Conservation (phyloP, 2,113 vertebrate species). For the Ifrita kowaldi region DNA sequence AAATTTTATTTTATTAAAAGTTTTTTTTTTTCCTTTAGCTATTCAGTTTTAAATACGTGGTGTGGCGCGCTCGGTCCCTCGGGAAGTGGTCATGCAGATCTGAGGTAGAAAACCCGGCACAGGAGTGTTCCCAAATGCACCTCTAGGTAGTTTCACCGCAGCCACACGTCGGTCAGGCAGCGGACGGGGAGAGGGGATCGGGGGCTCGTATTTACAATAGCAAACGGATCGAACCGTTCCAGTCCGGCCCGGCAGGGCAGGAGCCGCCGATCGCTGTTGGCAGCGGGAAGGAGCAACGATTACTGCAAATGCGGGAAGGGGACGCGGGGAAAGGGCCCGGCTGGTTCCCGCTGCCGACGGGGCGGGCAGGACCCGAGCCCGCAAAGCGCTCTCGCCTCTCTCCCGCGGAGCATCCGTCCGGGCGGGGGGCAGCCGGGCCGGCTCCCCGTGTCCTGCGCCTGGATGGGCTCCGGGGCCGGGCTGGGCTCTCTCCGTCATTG, state of each 20-base stretch:
- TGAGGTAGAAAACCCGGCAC: slow-evolving; percentile 79
- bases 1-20: slow-evolving; percentile 52
- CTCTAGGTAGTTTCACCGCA: slow-evolving; percentile 80
- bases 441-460: neutral
- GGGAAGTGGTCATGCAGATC: slow-evolving; percentile 72
- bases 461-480: neutral
- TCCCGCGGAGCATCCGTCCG: neutral
- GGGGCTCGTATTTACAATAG: slow-evolving; percentile 52
- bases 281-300: neutral
- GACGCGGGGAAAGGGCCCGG: neutral
- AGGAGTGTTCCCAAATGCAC: slow-evolving; percentile 63
- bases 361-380: neutral
- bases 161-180: slow-evolving; percentile 42
- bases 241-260: slow-evolving; percentile 25
- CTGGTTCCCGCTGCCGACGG: neutral
- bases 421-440: neutral
- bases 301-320: neutral
- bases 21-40: slow-evolving; percentile 57
- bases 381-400: neutral
- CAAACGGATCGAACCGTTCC: neutral
- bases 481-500: slow-evolving; percentile 27
- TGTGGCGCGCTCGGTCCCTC: slow-evolving; percentile 62
- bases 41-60: slow-evolving; percentile 67
- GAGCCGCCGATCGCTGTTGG: neutral
- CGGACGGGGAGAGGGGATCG: neutral